Evolutionary conservation across 2,797 vertebrate genomes (phyloP).

Genomic region (Balearica regulorum): DNA sequence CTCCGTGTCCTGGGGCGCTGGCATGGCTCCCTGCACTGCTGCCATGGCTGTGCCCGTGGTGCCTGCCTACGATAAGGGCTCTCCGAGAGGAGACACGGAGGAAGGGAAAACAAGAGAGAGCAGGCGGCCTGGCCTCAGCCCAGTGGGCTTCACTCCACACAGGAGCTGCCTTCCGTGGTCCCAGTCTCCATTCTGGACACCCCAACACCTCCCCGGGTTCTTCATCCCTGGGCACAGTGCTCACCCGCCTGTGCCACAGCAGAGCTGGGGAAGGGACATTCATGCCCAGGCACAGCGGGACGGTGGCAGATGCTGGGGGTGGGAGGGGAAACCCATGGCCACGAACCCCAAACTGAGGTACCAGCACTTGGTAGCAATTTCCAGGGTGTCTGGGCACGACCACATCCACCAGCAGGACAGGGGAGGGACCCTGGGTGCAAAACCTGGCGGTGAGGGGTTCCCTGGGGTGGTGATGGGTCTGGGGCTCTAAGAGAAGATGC

Average conservation of each 20-base stretch:
- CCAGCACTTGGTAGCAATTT: background rate
- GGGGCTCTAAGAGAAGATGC: background rate
- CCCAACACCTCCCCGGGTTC: background rate
- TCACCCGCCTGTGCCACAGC: background rate
- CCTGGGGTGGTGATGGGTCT: rapidly evolving
- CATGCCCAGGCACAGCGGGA: rapidly evolving
- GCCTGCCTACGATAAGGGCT: background rate
- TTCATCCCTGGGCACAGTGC: background rate
- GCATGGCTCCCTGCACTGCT: rapidly evolving
- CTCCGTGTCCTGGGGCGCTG: rapidly evolving
- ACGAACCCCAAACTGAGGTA: background rate
- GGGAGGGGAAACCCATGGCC: rapidly evolving
- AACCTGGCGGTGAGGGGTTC: background rate
- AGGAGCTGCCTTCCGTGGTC: background rate
- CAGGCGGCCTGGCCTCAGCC: background rate
- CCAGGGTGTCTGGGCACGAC: background rate
- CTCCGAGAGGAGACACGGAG: rapidly evolving
- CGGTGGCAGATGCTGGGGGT: background rate
- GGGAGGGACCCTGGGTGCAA: background rate
- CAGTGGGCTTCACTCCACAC: background rate
- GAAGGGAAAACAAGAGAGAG: background rate
- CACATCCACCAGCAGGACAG: background rate
- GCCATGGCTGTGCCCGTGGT: background rate
- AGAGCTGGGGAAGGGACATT: background rate
- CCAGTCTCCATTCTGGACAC: background rate